These are phyloP conservation scores for Microplitis demolitor DNA, from an alignment of 1,140 invertebrate species.

Conservation along the genomic window DNA sequence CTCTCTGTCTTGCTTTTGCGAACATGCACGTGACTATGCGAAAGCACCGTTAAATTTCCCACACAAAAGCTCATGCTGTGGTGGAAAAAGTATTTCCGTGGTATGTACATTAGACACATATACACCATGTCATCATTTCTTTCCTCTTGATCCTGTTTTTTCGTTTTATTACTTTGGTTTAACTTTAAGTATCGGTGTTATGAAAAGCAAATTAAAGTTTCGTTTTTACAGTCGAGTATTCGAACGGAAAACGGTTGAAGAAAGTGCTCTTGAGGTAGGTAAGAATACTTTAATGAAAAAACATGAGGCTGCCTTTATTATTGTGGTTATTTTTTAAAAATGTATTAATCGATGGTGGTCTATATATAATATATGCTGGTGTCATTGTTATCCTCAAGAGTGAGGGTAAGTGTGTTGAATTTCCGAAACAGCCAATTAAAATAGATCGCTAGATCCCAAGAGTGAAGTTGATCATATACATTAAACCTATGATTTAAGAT, in stretches of 20 bases:
- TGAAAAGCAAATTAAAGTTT: slow-evolving; percentile 47
- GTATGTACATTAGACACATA: background rate
- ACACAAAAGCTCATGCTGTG: slow-evolving; percentile 26
- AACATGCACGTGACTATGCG: slow-evolving; percentile 3
- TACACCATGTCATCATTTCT: background rate
- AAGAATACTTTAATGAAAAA: background rate
- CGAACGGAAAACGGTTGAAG: too few species aligned
- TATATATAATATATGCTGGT: background rate
- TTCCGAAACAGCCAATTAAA: background rate
- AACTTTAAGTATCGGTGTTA: too few species aligned
- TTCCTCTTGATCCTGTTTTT: too few species aligned
- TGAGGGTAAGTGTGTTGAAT: background rate
- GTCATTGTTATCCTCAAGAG: background rate
- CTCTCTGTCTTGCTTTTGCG: slow-evolving; percentile 4
- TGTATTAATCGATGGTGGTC: background rate
- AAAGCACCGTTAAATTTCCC: slow-evolving; percentile 51
- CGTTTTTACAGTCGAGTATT: slow-evolving; percentile 29
- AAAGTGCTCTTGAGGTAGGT: too few species aligned
- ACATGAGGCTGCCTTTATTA: too few species aligned
- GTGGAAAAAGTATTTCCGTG: slow-evolving; percentile 27
- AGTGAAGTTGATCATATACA: background rate
- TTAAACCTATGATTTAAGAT: background rate
- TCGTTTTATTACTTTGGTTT: too few species aligned
- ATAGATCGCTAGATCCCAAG: background rate
- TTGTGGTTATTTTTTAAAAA: background rate